Evolutionary conservation across 1,140 invertebrate species (phyloP).

Genomic region (Cydia strobilella): DNA sequence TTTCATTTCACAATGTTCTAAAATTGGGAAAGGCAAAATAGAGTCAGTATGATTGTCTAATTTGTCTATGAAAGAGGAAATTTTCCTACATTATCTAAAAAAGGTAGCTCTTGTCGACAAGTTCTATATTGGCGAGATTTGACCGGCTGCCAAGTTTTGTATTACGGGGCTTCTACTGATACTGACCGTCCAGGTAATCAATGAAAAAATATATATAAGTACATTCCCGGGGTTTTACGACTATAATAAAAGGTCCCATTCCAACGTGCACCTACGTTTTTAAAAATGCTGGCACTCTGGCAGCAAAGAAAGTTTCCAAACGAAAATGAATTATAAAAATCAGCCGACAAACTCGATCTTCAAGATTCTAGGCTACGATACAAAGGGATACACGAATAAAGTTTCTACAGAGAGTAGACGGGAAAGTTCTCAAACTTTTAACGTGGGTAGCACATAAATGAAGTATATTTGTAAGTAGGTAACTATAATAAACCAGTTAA

Average conservation of each 20-base stretch:
- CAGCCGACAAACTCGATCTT: background rate
- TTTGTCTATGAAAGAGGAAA: too few species aligned
- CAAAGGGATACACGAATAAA: constrained; percentile 6
- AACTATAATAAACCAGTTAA: background rate
- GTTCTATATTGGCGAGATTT: too few species aligned
- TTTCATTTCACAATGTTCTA: too few species aligned
- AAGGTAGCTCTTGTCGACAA: too few species aligned
- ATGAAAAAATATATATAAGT: too few species aligned
- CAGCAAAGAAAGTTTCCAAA: background rate
- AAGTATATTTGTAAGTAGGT: background rate
- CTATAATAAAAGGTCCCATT: background rate
- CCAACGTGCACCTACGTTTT: background rate
- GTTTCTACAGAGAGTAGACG: background rate
- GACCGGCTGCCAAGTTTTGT: too few species aligned
- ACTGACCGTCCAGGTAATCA: too few species aligned
- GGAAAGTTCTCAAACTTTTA: background rate
- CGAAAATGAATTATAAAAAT: background rate
- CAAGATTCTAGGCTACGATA: background rate
- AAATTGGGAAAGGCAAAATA: too few species aligned
- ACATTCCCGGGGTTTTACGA: too few species aligned
- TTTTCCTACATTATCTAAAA: too few species aligned
- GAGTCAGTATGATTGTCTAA: too few species aligned
- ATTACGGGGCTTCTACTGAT: too few species aligned
- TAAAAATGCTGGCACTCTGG: background rate
- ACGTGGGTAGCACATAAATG: background rate